Base-by-base conservation (phyloP, 2,113 vertebrate genomes). In the Cinclus mexicanus region DNA sequence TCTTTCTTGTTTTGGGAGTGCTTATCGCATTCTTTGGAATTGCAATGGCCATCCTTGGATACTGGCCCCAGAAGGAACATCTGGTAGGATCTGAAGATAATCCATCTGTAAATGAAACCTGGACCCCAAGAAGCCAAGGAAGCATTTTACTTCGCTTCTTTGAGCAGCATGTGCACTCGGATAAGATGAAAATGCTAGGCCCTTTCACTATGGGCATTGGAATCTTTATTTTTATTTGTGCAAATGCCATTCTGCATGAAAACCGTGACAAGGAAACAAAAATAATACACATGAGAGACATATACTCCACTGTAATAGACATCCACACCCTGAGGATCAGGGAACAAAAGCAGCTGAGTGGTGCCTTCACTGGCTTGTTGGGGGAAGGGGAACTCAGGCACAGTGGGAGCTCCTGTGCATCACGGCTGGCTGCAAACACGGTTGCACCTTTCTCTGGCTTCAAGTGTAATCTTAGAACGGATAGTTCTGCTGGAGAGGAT, bases 191-290 rank as follows among this genome's bases (percentile, higher is more conserved):
- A 97, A 99, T 99, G 99, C 96, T 99, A 7, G 99, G 99, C 33
- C 99, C 99, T 3, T 99, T 99, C 96, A 99, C 99, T 7, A 99
- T 99, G 99, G 99, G 99, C 79, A 99, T 99, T 13, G 99, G 99
- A 68, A 99, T 99, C 87, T 99, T 99, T 92, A 99, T 99, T 93
- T 99, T 99, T 91, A 99, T 99, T 93, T 99, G 99, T 11, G 99
- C 99, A 10, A 99, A 99, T 50, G 99, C 99, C 82, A 99, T 99
- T 88, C 98, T 99, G 37, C 99, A 99, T 21, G 99, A 99, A 96
- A 99, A 99, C 97, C 98, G 99, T 82, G 99, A 99, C 97, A 98
- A 98, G 47, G 99, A 99, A 94, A 99, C 99, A n/a, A 99, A 99
- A 97, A 98, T 99, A 79, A 99, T 99, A 96, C 99, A 99, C 94